Evolutionary conservation across 2,888 invertebrate genomes (phyloP).

Genomic region (Fissipunctia ypsillon): DNA sequence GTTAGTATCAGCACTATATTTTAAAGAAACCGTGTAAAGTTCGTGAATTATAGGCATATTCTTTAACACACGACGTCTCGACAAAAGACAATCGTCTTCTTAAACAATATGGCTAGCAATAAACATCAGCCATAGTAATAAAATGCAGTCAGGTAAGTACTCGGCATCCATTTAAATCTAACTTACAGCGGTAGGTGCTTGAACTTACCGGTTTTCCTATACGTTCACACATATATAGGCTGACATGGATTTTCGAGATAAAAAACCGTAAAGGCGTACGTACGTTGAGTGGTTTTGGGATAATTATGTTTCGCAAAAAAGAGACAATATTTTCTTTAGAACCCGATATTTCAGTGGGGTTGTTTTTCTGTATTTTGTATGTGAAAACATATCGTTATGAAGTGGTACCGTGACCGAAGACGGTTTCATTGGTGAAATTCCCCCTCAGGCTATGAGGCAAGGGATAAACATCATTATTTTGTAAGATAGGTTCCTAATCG

Average conservation of each 20-base stretch:
- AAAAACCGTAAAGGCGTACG: neutral
- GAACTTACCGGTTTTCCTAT: slow-evolving; percentile 6
- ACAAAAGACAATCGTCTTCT: slow-evolving; percentile 28
- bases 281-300: slow-evolving; percentile 23
- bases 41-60: neutral
- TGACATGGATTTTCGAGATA: slow-evolving; percentile 9
- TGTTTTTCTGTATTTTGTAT: slow-evolving; percentile 9
- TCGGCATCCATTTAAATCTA: slow-evolving; percentile 68
- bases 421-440: no score
- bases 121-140: slow-evolving; percentile 59
- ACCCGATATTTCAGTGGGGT: neutral
- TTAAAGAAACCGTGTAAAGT: neutral
- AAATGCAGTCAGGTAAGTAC: slow-evolving; percentile 64
- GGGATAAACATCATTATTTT: slow-evolving; percentile 8
- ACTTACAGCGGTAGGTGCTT: slow-evolving; percentile 39
- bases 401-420: neutral
- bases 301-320: slow-evolving; percentile 38
- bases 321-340: slow-evolving; percentile 19
- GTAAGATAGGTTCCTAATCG: neutral
- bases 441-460: no score
- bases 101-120: slow-evolving; percentile 31
- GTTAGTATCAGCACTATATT: neutral
- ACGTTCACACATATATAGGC: neutral
- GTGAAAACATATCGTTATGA: neutral
- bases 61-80: neutral